Base-by-base conservation (phyloP, 2,797 vertebrate genomes). In the Botia almorhae region DNA sequence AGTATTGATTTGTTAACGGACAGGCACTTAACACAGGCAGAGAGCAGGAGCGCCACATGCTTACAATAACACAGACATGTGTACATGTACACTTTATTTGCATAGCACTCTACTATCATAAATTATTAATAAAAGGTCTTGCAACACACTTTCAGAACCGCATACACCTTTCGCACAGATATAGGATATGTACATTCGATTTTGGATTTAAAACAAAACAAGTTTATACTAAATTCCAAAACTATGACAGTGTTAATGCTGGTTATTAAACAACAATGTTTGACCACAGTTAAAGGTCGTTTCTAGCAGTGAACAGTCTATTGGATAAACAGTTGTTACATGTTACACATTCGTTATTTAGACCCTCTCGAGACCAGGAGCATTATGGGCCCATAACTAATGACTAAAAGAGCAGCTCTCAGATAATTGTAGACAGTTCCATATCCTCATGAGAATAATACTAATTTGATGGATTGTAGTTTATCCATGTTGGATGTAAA, bases 1-100 rank as follows among this genome's bases (percentile, higher is more conserved):
- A 82, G 83, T 93, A 94, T 94, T 85, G 93, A 94, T 93, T 90
- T 89, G 86, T 80, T 86, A 85, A 84, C 51, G 55, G 89, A 60
- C 76, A 86, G 80, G 83, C 87, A 85, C 88, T 89, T 87, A 87
- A 85, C 87, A 87, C 83, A 78, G 72, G 80, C 61, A 69, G 51
- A 77, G 64, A 26, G 79, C 85, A 61, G 60, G 78, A 79, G 36
- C 10, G 26, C 46, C 16, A 87, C 83, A 68, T 50, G 43, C 64
- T 58, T 51, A 78, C 51, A 69, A 64, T 65, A 79, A 75, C 78
- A 65, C 70, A 55, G 69, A 81, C 73, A 73, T 60, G 69, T 70
- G 81, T 16, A 81, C 56, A 81, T 67, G 84, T 67, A 56, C 7
- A 4, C 80, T 91, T 93, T 90, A 91, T 93, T 88, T 91, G 88